Base-by-base conservation (phyloP, 2,113 vertebrate genomes). In the Bubo scandiacus region DNA sequence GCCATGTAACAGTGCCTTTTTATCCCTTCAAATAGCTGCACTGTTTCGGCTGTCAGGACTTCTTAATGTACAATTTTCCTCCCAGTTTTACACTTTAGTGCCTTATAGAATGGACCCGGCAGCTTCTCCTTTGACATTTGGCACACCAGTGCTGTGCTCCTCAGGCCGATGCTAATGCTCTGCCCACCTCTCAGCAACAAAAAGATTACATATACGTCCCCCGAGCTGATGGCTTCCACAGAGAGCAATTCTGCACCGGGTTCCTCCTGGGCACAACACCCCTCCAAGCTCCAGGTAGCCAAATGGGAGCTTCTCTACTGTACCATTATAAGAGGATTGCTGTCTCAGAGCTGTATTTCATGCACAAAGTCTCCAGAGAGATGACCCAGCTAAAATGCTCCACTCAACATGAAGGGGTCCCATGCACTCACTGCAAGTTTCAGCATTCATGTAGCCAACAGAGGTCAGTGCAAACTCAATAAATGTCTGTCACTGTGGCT, bases 391-490 rank as follows among this genome's bases (percentile, higher is more conserved):
- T 62, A 36, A 91, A 96, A 55, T 3, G 30, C 68, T 51, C 52
- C 12, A 2, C 32, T 67, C 7, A 0, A 0, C 4, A 12, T 21
- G 38, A 90, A 42, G 19, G 25, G 11, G 20, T 42, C 15, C 49
- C 32, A 20, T 5, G 55, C 55, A 5, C 32, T 72, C 38, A 3
- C 26, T 49, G 75, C 38, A 58, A 70, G 67, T 57, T 92, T 59
- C 89, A 83, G 70, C 57, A 25, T 30, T 38, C 7, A 0, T 26
- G 57, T 73, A 87, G 62, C 93, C 95, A 92, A 82, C 57, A 83
- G 92, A 97, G 80, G 95, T 93, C 90, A 87, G 84, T 96, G 78
- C 88, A 90, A 95, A 96, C 94, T 81, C 75, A 93, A 84, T 51
- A 93, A 91, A 92, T 43, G 78, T n/a, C 61, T 93, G 43, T 71